Base-by-base conservation (phyloP, 2,797 vertebrate genomes). In the Erpetoichthys calabaricus region DNA sequence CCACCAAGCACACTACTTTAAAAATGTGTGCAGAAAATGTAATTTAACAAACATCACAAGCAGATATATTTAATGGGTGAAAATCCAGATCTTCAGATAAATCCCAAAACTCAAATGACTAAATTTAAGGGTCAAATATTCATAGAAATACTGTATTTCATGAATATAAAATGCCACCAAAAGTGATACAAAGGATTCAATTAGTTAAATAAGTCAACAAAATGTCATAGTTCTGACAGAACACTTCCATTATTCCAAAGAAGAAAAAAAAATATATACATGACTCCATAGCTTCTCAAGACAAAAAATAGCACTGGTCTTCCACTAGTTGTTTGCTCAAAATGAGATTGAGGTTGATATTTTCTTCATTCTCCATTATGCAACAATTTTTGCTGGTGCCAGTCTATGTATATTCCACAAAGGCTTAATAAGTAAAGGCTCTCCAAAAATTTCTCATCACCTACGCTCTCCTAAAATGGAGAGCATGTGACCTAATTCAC, bases 401-500 rank as follows among this genome's bases (percentile, higher is more conserved):
- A 51, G 53, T 54, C 53, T 54, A 51, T n/a, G 57, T 45, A 42
- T 10, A 53, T 25, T 47, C 43, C 51, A 42, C 52, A 55, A 63
- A 46, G 44, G 50, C 9, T 57, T 43, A 45, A 47, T 50, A 57
- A 53, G 62, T 45, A 60, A 68, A 60, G 64, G 65, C 67, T 61
- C 53, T 71, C 54, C 56, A 67, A 59, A 70, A 65, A 67, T 68
- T 74, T 61, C 79, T 79, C 72, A 72, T 76, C 62, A 78, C 80
- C 76, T 73, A 77, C 87, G 83, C 90, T 86, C 89, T 85, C 88
- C 76, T 73, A 65, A 51, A 73, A 68, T 72, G 84, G 86, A 89
- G 89, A 86, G 91, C 76, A 86, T 82, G 89, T 85, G 89, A 99
- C 92, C 93, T 91, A 89, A 98, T 98, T 99, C 94, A 99, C 94